Conservation (phyloP, 2,113 vertebrate genomes). For the Anhinga rufa region DNA sequence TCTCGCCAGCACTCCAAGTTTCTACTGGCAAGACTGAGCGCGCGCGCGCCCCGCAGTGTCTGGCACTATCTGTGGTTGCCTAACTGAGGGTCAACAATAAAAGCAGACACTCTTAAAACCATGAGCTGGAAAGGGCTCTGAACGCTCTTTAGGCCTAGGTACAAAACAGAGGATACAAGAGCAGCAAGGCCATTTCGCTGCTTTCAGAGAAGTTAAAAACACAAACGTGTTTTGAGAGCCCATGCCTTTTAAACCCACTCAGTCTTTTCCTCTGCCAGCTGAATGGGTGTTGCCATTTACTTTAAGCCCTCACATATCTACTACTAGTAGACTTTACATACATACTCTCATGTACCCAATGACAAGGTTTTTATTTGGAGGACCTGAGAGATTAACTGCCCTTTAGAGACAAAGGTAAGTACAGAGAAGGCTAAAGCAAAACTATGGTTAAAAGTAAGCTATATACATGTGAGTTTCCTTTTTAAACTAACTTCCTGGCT, state of each 20-base stretch:
- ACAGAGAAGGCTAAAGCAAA: not conserved
- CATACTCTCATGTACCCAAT: rapidly evolving
- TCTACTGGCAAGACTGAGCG: not conserved
- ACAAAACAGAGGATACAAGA: not conserved
- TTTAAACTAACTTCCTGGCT: not conserved
- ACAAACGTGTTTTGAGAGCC: not conserved
- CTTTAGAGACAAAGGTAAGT: not conserved
- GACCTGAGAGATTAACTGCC: not conserved
- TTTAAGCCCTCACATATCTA: not conserved
- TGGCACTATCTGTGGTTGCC: not conserved
- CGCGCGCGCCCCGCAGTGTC: rapidly evolving
- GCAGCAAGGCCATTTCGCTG: not conserved
- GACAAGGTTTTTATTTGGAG: not conserved
- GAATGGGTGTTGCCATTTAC: not conserved
- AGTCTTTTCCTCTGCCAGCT: not conserved
- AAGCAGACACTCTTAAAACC: not conserved
- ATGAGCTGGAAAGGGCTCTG: not conserved
- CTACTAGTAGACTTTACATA: not conserved
- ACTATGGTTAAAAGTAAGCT: not conserved
- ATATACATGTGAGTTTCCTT: not conserved
- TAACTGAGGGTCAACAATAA: not conserved
- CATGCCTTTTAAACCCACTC: not conserved
- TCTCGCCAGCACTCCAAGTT: not conserved
- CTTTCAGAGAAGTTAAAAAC: not conserved
- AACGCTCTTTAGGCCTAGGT: not conserved